Evolutionary conservation across 2,888 invertebrate species (phyloP), one percentile per base, ranked within the genome.

Genomic region (Lithophane socia): DNA sequence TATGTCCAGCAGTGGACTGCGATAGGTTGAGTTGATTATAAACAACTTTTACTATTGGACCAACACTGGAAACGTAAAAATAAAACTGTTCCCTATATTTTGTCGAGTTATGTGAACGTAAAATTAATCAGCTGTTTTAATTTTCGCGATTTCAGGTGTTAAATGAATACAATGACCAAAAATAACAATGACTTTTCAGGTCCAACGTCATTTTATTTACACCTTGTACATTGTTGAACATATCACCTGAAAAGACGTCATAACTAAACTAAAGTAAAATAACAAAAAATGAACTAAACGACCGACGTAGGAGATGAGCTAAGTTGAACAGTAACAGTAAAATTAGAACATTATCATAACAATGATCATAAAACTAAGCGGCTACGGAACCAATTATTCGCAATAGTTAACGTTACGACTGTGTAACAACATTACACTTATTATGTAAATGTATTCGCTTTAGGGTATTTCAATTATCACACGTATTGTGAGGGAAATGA

Each of bases 401-500:
- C 24, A 79, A 69, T 70, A 75, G 79, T 78, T 72, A 79, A 77
- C 66, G 61, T 80, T 75, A 73, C 70, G 63, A 78, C 76, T 83
- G 68, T 81, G 80, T 79, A 87, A 87, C 80, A 80, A 84, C 80
- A 85, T 87, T 78, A 81, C 68, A 82, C 79, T 61, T 49, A 85
- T 87, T 87, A 91, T 90, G 88, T 82, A 86, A 90, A 88, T 87
- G 73, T 73, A 75, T 73, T 65, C 82, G 73, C 82, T 79, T 76
- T 77, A 70, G 83, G 77, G 69, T 79, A 75, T 84, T 89, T 77
- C 76, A 84, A 85, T 88, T 87, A 86, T 73, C 78, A 77, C 78
- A 58, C 67, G 47, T 74, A 73, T 83, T 85, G 75, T 83, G 70
- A 73, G 72, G 75, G 65, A 75, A 88, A 82, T 82, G 70, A 66